These are phyloP conservation scores for Nesoenas mayeri DNA, from an alignment of 2,113 vertebrate genomes.

Conservation along the genomic window DNA sequence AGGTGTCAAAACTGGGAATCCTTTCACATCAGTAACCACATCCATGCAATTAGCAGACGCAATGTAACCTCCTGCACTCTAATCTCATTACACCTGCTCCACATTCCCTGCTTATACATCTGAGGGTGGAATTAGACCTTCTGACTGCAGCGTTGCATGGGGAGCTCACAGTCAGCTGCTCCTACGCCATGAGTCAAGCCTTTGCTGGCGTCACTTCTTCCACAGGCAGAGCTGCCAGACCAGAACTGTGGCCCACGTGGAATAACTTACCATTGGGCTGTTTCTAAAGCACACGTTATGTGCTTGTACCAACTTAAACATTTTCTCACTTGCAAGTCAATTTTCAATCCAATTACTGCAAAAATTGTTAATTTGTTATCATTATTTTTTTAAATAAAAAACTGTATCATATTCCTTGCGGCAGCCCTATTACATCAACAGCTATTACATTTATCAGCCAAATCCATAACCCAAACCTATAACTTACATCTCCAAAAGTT, in stretches of 20 bases:
- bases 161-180: neutral
- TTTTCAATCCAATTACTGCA: neutral
- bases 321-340: neutral
- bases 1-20: neutral
- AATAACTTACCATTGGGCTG: neutral
- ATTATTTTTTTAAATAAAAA: neutral
- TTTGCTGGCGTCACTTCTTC: neutral
- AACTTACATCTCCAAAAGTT: neutral
- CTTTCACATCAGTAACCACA: conserved; percentile 12
- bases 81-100: conserved; percentile 1
- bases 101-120: neutral
- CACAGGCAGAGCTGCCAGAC: neutral
- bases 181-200: neutral
- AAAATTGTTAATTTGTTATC: neutral
- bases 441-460: conserved; percentile 7
- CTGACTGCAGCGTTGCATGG: neutral
- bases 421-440: neutral
- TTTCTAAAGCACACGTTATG: neutral
- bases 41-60: neutral
- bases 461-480: neutral
- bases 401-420: neutral
- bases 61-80: neutral
- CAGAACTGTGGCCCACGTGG: rapidly evolving
- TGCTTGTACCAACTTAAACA: neutral
- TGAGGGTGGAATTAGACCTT: neutral